phyloP scores from a whole-genome alignment of 2,113 vertebrate genomes.

The Cavia aperea region DNA sequence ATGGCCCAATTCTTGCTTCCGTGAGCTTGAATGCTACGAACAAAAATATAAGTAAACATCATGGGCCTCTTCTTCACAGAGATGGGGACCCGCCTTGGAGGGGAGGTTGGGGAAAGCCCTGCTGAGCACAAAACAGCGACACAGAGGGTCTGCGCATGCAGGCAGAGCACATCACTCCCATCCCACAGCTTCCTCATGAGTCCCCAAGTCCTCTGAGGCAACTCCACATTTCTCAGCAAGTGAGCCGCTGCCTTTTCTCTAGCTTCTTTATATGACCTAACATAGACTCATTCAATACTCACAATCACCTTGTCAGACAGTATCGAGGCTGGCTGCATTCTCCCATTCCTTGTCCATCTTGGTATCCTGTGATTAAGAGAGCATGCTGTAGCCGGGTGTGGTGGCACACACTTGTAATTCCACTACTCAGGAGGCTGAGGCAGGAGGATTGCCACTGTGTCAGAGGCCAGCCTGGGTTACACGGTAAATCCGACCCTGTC shows the following conservation, averaged over 20 bases:
- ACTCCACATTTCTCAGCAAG: not conserved
- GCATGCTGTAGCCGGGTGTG: not conserved
- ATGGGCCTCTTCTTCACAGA: not conserved
- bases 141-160: not conserved
- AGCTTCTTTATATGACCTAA: not conserved
- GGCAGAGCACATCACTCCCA: not conserved
- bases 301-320: not conserved
- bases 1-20: not conserved
- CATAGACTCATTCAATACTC: not conserved
- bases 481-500: not conserved
- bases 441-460: not conserved
- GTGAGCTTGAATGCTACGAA: not conserved
- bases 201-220: not conserved
- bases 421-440: not conserved
- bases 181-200: not conserved
- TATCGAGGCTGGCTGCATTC: not conserved
- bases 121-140: not conserved
- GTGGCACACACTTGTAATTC: not conserved
- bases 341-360: not conserved
- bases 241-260: not conserved
- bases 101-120: not conserved
- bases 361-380: not conserved
- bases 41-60: not conserved
- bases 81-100: not conserved
- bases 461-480: no score